Evolutionary conservation across 64 coral and sea anemone genomes (phyloP).

Genomic region (Pachyseris speciosa): DNA sequence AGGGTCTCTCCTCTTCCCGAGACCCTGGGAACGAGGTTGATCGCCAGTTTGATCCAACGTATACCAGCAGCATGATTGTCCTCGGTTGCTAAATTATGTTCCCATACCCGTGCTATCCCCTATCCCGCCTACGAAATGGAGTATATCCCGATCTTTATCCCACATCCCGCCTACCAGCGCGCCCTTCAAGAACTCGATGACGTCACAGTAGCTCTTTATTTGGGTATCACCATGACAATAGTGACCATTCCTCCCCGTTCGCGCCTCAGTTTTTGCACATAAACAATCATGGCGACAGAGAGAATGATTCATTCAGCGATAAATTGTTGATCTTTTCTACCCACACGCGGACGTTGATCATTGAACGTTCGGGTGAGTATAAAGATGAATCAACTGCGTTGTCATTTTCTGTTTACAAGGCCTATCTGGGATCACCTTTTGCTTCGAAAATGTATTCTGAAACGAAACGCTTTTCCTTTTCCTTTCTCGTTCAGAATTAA

Average conservation of each 20-base stretch:
- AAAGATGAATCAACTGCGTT: neutral
- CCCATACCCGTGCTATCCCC: no score
- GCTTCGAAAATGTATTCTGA: neutral
- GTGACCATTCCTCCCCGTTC: conserved; percentile 5
- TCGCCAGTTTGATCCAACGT: no score
- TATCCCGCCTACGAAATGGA: no score
- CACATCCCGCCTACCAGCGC: no score
- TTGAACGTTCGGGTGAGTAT: neutral
- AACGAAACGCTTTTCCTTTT: neutral
- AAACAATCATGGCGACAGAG: neutral
- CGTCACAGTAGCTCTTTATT: conserved; percentile 13
- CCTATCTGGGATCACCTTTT: neutral
- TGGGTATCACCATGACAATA: conserved; percentile 25
- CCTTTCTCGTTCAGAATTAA: neutral
- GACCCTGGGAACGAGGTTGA: no score
- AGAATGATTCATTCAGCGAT: neutral
- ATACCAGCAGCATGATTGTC: no score
- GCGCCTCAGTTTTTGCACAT: neutral
- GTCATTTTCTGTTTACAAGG: neutral
- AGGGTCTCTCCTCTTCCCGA: no score
- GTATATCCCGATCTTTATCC: no score
- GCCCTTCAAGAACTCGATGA: no score
- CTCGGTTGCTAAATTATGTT: no score
- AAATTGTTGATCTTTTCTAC: conserved; percentile 1
- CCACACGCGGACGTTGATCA: neutral